These are phyloP conservation scores for Crypturellus tataupa DNA, from an alignment of 2,797 vertebrate genomes.

Conservation along the genomic window DNA sequence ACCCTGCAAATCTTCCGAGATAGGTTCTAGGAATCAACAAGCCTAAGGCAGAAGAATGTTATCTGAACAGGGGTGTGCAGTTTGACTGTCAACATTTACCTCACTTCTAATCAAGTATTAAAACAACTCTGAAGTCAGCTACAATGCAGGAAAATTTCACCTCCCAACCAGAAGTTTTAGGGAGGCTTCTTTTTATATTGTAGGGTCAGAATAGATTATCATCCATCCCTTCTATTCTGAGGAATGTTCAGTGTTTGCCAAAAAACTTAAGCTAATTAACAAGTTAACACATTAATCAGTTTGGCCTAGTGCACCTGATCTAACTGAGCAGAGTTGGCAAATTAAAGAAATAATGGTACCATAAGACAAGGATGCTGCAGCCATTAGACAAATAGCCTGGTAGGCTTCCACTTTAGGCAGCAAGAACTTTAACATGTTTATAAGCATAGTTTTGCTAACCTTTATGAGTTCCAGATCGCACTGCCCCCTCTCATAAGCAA, in stretches of 20 bases:
- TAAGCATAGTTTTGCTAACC: slow-evolving; percentile 78
- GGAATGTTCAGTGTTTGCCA: neutral
- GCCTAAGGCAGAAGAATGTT: slow-evolving; percentile 15
- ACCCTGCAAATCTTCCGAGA: neutral
- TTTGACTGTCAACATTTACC: neutral
- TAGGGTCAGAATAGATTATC: neutral
- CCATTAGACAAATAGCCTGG: neutral
- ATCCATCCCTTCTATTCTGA: neutral
- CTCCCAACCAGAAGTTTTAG: neutral
- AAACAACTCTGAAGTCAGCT: neutral
- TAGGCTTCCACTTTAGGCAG: neutral
- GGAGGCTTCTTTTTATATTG: neutral
- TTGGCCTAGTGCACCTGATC: neutral
- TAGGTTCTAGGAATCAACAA: neutral
- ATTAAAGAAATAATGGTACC: neutral
- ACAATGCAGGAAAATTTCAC: neutral
- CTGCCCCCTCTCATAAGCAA: slow-evolving; percentile 93
- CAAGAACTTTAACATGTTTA: neutral
- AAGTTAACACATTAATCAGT: neutral
- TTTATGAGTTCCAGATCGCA: slow-evolving; percentile 95
- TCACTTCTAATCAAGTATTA: neutral
- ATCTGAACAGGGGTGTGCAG: neutral
- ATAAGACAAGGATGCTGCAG: neutral
- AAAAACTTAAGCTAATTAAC: neutral
- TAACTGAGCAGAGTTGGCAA: neutral